Evolutionary conservation across 2,888 invertebrate species (phyloP).

Genomic region (Graphium colonna): DNA sequence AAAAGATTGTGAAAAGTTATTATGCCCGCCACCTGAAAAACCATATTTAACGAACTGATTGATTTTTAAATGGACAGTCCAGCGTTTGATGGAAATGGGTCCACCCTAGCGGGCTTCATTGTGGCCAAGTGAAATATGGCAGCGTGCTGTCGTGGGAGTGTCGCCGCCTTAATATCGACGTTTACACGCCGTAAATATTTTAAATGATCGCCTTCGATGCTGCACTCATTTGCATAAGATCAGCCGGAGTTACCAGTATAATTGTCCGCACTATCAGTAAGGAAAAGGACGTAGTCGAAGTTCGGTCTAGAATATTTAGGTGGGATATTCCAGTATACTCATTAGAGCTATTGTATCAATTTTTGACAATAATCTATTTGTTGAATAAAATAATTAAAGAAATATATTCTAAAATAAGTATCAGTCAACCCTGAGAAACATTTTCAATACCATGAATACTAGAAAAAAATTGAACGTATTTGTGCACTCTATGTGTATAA

Average conservation of each 20-base stretch:
- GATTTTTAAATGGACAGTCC: neutral
- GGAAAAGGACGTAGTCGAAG: conserved; percentile 29
- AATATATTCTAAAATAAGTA: no score
- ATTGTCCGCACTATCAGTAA: neutral
- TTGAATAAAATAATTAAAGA: no score
- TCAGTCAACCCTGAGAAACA: no score
- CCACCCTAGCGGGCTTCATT: conserved; percentile 54
- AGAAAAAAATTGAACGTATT: no score
- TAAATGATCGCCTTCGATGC: conserved; percentile 67
- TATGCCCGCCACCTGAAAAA: no score
- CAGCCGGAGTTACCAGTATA: conserved; percentile 32
- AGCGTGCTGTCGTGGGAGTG: conserved; percentile 66
- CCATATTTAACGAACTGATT: no score
- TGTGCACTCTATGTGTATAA: no score
- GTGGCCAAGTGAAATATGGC: conserved; percentile 75
- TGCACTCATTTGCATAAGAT: conserved; percentile 53
- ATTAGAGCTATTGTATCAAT: no score
- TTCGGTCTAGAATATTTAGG: conserved; percentile 31
- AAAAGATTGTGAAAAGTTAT: no score
- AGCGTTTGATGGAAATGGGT: conserved; percentile 31
- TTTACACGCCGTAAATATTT: conserved; percentile 74
- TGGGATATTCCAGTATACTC: conserved; percentile 41
- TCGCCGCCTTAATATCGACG: conserved; percentile 64
- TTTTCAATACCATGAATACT: no score
- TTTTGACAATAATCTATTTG: no score